phyloP scores from a whole-genome alignment of 2,888 invertebrate species.

The Acanthosepion pharaonis region DNA sequence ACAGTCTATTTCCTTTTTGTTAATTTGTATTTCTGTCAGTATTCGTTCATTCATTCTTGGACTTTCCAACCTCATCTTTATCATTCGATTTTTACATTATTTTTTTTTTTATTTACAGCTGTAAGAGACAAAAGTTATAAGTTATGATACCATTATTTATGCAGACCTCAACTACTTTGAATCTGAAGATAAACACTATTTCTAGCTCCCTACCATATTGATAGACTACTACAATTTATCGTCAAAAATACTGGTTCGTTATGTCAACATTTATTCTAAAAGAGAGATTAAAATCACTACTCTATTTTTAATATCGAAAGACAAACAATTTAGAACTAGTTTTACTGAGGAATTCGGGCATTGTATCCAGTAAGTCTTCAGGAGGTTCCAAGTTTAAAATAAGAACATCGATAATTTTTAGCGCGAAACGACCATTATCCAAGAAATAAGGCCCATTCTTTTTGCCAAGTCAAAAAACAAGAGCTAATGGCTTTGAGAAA shows the following conservation, averaged over 20 bases:
- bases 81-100: too few species aligned
- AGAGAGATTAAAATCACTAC: background rate
- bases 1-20: too few species aligned
- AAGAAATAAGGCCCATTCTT: background rate
- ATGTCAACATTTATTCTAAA: conserved; percentile 5
- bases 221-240: background rate
- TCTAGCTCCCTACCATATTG: background rate
- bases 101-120: too few species aligned
- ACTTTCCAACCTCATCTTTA: too few species aligned
- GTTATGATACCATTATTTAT: too few species aligned
- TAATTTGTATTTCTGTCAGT: too few species aligned
- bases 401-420: background rate
- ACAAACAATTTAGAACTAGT: background rate
- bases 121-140: too few species aligned
- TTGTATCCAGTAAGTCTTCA: background rate
- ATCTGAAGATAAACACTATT: too few species aligned
- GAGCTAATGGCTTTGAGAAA: background rate
- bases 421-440: background rate
- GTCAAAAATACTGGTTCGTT: background rate
- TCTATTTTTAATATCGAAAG: background rate
- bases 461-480: conserved; percentile 4
- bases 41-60: too few species aligned
- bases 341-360: background rate
- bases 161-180: too few species aligned
- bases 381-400: background rate